These are phyloP conservation scores for Cephus cinctus DNA, from an alignment of 1,140 invertebrate species.

Conservation along the genomic window DNA sequence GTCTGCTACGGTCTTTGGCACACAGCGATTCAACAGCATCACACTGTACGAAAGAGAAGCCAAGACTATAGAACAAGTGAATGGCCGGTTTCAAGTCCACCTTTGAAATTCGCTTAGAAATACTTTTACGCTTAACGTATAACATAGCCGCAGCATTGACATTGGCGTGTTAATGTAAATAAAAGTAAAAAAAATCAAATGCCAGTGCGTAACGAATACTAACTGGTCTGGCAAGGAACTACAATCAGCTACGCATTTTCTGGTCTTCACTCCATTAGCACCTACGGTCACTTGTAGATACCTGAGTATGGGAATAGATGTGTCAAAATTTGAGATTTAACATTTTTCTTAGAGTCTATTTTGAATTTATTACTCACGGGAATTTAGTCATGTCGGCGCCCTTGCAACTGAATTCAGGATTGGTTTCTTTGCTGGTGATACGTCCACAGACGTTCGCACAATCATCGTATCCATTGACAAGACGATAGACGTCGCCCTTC, in stretches of 20 bases:
- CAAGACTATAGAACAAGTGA: too few species aligned
- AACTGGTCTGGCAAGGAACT: slow-evolving; percentile 44
- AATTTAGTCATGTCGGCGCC: slow-evolving; percentile 53
- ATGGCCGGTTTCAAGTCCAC: too few species aligned
- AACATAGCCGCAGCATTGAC: too few species aligned
- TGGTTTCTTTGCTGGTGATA: slow-evolving; percentile 36
- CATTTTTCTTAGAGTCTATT: slow-evolving; percentile 18
- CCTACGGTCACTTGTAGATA: slow-evolving; percentile 41
- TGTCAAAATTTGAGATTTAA: slow-evolving; percentile 11
- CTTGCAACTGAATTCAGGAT: slow-evolving; percentile 47
- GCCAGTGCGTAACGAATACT: too few species aligned
- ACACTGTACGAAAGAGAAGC: slow-evolving; percentile 54
- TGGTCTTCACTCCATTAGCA: slow-evolving; percentile 34
- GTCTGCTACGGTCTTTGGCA: slow-evolving; percentile 51
- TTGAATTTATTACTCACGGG: slow-evolving; percentile 47
- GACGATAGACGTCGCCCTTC: slow-evolving; percentile 60
- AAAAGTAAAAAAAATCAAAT: too few species aligned
- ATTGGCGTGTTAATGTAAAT: too few species aligned
- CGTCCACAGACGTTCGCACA: slow-evolving; percentile 69
- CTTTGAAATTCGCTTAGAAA: too few species aligned
- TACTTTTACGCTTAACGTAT: too few species aligned
- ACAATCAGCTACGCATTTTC: slow-evolving; percentile 57
- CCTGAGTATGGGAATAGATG: slow-evolving; percentile 39
- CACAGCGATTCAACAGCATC: slow-evolving; percentile 58
- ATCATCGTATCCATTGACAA: slow-evolving; percentile 68